A percentile compares a stretch with the other conserved stretches of the same genome.
phyloP scores from a whole-genome alignment of 2,113 vertebrate species.

The Nothobranchius furzeri region DNA sequence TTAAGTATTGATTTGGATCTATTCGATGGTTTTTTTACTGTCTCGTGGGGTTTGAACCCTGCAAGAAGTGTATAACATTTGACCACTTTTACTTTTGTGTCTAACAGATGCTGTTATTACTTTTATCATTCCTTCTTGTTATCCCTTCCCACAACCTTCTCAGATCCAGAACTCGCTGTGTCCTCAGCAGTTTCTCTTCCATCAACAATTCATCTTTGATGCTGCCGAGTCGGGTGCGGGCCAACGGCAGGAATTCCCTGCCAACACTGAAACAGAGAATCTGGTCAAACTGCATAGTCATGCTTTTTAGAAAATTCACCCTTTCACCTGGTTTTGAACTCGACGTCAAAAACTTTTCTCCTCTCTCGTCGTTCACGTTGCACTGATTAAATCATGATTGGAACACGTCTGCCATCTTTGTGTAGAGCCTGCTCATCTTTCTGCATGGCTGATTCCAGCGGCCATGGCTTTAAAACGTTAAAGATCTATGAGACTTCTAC shows the following conservation, averaged over 20 bases:
- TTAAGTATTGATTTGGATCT: background rate
- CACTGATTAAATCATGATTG: conserved; percentile 20
- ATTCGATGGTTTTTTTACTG: background rate
- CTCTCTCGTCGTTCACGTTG: background rate
- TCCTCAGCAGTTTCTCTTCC: conserved; percentile 42
- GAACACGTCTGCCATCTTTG: background rate
- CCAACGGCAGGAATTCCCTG: conserved; percentile 20
- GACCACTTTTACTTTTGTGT: background rate
- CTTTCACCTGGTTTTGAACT: conserved; percentile 9
- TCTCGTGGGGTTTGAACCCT: background rate
- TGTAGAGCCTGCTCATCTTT: background rate
- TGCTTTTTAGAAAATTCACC: conserved; percentile 41
- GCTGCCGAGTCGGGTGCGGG: conserved; percentile 26
- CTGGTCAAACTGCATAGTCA: conserved; percentile 11
- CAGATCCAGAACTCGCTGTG: conserved; percentile 20
- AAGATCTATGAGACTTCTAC: background rate
- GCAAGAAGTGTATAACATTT: background rate
- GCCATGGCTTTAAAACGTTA: background rate
- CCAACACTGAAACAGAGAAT: conserved; percentile 37
- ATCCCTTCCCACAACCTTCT: conserved; percentile 24
- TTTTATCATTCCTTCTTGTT: conserved; percentile 1
- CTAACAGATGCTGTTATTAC: conserved; percentile 12
- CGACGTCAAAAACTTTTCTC: conserved; percentile 19
- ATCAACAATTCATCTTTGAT: conserved; percentile 38
- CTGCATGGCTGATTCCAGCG: background rate